Base-by-base conservation (phyloP, 2,113 vertebrate species). In the Spermophilus dauricus region DNA sequence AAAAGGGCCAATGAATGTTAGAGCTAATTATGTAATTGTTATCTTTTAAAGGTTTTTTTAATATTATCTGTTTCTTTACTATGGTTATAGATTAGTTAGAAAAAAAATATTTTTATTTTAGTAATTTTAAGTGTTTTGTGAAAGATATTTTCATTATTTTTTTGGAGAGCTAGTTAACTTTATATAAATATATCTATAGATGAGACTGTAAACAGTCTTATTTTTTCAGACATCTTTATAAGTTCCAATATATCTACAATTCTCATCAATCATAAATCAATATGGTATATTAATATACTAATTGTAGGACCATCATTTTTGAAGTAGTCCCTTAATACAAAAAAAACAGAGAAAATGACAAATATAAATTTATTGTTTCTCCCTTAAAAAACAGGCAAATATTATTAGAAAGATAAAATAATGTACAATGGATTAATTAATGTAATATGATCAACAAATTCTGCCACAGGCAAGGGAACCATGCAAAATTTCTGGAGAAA, bases 61-160 rank as follows among this genome's bases (percentile, higher is more conserved):
- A 6, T 32, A 14, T 69, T 69, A 42, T 75, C 82, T 90, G 26
- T 17, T 28, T 72, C 22, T 93, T 78, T 3, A 18, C 4, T 85
- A 37, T 37, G 6, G 4, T 16, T 85, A 28, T 67, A 10, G 12
- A 39, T 72, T 86, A 63, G 24, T 84, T 7, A 72, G 70, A 89
- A 76, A 65, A 65, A 85, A 37, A 90, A 10, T 61, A 45, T 75
- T 80, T 1, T 77, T 91, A 81, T 76, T 72, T 75, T 30, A 37
- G 85, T 82, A 53, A 63, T 95, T 94, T 78, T 61, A 75, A 75
- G 12, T 45, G 26, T 72, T 58, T 39, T 80, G 13, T 67, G n/a
- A 80, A 61, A 78, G 30, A 63, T 67, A 30, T 42, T 83, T 82
- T 95, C 76, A 75, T 92, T 92, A 32, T 39, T 48, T 53, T 89